Conservation (phyloP, 2,888 invertebrate genomes). For the Acanthacorydalis orientalis region DNA sequence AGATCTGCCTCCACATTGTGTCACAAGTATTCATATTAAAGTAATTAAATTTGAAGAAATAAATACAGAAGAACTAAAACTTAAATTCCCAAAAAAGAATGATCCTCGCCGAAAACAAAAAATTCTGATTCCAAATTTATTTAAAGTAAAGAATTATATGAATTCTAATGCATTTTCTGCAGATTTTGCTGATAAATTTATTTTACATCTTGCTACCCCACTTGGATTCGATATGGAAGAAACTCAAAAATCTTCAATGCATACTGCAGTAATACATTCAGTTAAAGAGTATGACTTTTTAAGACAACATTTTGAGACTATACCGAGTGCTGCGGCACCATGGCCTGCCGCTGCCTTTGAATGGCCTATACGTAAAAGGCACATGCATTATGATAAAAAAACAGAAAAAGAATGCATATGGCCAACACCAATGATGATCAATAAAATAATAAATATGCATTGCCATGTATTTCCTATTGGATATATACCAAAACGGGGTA, state of each 20-base stretch:
- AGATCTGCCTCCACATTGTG: conserved; percentile 33
- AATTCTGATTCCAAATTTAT: conserved; percentile 14
- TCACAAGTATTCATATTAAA: conserved; percentile 27
- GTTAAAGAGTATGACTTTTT: conserved; percentile 26
- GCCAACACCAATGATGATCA: conserved; percentile 51
- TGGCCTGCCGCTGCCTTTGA: conserved; percentile 59
- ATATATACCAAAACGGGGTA: conserved; percentile 41
- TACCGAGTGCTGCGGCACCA: conserved; percentile 48
- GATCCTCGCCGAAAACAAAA: conserved; percentile 7
- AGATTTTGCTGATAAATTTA: conserved; percentile 48
- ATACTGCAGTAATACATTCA: conserved; percentile 51
- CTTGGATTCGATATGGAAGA: conserved; percentile 38
- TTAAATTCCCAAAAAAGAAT: conserved; percentile 2
- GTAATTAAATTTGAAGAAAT: conserved; percentile 11
- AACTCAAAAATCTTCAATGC: conserved; percentile 36
- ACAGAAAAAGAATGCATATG: conserved; percentile 44
- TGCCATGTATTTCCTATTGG: conserved; percentile 57
- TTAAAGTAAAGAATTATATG: conserved; percentile 28
- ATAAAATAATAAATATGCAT: conserved; percentile 44
- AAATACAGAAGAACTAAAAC: conserved; percentile 3
- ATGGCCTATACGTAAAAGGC: conserved; percentile 44
- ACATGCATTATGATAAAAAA: conserved; percentile 35
- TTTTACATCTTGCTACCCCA: conserved; percentile 36
- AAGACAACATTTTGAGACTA: conserved; percentile 41
- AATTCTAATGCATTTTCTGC: conserved; percentile 51